Evolutionary conservation across 2,888 invertebrate genomes (phyloP), one percentile per base, ranked within the genome.

Genomic region (Philhelius pedissequus): DNA sequence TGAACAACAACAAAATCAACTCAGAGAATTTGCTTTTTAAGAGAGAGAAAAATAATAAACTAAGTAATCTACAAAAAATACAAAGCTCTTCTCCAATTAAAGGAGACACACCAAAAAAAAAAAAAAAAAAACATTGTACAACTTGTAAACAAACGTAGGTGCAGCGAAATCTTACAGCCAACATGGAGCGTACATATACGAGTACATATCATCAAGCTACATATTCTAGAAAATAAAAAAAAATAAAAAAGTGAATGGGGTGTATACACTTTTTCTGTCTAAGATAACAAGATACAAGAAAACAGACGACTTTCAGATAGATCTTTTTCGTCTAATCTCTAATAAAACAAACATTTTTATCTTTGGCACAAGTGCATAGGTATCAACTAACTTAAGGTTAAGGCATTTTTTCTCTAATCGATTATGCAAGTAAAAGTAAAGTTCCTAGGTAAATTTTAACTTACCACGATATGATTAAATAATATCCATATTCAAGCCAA

Each of bases 141-240:
- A 64, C 64, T 66, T 77, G 77, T 82, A 82, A 82, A 82, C 77
- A 82, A 82, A 82, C 64, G 27, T 68, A 60, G 64, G 58, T 69
- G 56, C 70, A 76, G 38, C 20, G 8, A 70, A 54, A 43, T 11
- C 32, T 38, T 52, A 27, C 2, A 62, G n/a, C 27, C 22, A 32
- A 60, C 30, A 52, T 62, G 15, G 22, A 22, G 13, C 18, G n/a
- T n/a, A n/a, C n/a, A n/a, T n/a, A n/a, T n/a, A n/a, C n/a, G n/a
- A n/a, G n/a, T 32, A 25, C 25, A 54, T 35, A 40, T 56, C 18
- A 35, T 3, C 38, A 35, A 35, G 18, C 38, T 54, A 54, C 27
- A 68, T 18, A 30, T 40, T 54, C 68, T 56, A 40, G 27, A 11
- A 60, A n/a, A 43, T 27, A 43, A 15, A 15, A 25, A n/a, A 2